Percentiles rank a stretch among this genome's conserved stretches.
These are phyloP conservation scores for Cyrtorhinus lividipennis DNA, from an alignment of 1,140 invertebrate genomes.

Conservation along the genomic window DNA sequence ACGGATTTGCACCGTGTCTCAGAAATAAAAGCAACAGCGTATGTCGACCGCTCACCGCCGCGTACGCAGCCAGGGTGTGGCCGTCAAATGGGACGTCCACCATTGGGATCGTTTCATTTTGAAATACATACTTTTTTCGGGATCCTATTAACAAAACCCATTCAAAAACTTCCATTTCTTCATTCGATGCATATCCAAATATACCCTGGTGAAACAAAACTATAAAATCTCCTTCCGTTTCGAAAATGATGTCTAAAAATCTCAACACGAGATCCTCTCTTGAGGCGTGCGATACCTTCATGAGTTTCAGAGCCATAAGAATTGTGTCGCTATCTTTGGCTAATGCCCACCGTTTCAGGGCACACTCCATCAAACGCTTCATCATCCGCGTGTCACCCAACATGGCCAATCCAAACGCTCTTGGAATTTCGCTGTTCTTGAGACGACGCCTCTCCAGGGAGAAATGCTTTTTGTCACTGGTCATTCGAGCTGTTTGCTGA, in stretches of 20 bases:
- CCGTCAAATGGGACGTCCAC: background rate
- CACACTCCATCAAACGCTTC: background rate
- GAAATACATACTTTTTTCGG: background rate
- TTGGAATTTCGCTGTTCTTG: background rate
- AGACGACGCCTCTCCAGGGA: no score
- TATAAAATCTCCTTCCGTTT: background rate
- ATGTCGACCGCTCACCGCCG: background rate
- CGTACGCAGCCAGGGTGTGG: background rate
- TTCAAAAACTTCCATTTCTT: background rate
- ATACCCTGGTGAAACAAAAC: background rate
- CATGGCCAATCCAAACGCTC: background rate
- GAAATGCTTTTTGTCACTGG: no score
- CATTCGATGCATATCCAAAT: background rate
- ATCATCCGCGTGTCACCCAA: background rate
- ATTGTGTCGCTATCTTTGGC: background rate
- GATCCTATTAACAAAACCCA: background rate
- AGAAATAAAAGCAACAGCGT: background rate
- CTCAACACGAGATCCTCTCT: background rate
- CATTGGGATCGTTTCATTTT: background rate
- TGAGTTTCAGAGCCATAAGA: background rate
- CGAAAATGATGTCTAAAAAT: background rate
- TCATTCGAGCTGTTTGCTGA: no score
- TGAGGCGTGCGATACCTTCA: background rate
- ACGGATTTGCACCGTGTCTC: background rate
- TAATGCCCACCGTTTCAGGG: background rate